phyloP scores from a whole-genome alignment of 2,797 vertebrate species.

The Acropternis orthonyx region DNA sequence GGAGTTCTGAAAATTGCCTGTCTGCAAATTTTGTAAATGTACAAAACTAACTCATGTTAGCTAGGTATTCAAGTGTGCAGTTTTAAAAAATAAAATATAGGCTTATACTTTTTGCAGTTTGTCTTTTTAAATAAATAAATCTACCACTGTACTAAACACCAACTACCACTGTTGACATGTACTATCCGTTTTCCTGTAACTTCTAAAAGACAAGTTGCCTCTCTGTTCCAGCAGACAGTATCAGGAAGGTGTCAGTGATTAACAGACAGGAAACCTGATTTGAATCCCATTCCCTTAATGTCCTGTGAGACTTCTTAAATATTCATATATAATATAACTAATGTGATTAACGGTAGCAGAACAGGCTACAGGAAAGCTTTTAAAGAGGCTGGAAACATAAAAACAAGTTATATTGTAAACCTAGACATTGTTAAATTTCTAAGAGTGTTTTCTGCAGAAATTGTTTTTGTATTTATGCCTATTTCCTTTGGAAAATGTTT shows the following conservation, averaged over 20 bases:
- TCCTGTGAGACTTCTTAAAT: background rate
- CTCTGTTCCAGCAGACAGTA: background rate
- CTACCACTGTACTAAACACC: background rate
- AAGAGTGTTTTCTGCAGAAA: background rate
- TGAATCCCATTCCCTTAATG: background rate
- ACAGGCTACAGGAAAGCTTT: background rate
- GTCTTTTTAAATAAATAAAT: background rate
- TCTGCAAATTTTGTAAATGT: background rate
- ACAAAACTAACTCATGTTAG: background rate
- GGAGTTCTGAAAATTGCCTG: background rate
- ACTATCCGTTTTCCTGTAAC: background rate
- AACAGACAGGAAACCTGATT: slow-evolving; percentile 2
- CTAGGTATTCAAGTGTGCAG: background rate
- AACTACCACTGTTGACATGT: background rate
- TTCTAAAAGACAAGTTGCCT: background rate
- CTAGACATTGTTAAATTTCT: background rate
- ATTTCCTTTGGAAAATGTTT: background rate
- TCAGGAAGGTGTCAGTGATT: background rate
- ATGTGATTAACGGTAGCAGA: background rate
- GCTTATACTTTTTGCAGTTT: background rate
- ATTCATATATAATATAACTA: background rate
- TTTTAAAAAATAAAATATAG: background rate
- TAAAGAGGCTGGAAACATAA: background rate
- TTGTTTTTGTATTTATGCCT: background rate
- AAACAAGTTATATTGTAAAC: background rate